Base-by-base conservation (phyloP, 1,140 invertebrate species). In the Drosophila nebulosa region DNA sequence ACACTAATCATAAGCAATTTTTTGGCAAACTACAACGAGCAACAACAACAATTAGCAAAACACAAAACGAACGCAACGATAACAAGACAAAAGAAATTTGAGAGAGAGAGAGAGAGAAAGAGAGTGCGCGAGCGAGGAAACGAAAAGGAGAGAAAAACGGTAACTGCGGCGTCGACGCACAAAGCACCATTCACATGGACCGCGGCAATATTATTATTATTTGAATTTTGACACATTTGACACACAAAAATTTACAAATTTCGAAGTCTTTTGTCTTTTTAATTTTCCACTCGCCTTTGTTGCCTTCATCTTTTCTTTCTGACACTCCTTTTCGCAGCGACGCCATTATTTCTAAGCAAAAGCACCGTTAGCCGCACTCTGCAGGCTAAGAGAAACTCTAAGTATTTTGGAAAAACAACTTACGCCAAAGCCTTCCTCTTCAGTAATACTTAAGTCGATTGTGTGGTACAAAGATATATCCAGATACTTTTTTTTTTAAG, bases 71-170 rank as follows among this genome's bases (percentile, higher is more conserved):
- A 53, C 6, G 14, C n/a, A 30, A 16, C 9, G 57, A 59, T 59
- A 59, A 24, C 5, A 46, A 61, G 24, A 6, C 6, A 27, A 46
- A 9, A 24, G 16, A 5, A 5, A 22, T n/a, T n/a, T n/a, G n/a
- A n/a, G n/a, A n/a, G n/a, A n/a, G n/a, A n/a, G n/a, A n/a, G n/a
- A n/a, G n/a, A n/a, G n/a, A n/a, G n/a, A n/a, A n/a, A n/a, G n/a
- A n/a, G n/a, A n/a, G n/a, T n/a, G n/a, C n/a, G n/a, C n/a, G 9
- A 16, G 21, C 50, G 5, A 64, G 69, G 53, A 57, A 65, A 58
- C n/a, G 32, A 32, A n/a, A 42, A 46, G 18, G 14, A 3, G 2
- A 32, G 5, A 42, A 32, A 18, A 50, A 4, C 3, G 10, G 27
- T 22, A 21, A 18, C n/a, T 24, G 14, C 16, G 26, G 52, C 36